A percentile compares a stretch with the other conserved stretches of the same genome.
phyloP scores from a whole-genome alignment of 2,113 vertebrate genomes.

The Damaliscus lunatus region DNA sequence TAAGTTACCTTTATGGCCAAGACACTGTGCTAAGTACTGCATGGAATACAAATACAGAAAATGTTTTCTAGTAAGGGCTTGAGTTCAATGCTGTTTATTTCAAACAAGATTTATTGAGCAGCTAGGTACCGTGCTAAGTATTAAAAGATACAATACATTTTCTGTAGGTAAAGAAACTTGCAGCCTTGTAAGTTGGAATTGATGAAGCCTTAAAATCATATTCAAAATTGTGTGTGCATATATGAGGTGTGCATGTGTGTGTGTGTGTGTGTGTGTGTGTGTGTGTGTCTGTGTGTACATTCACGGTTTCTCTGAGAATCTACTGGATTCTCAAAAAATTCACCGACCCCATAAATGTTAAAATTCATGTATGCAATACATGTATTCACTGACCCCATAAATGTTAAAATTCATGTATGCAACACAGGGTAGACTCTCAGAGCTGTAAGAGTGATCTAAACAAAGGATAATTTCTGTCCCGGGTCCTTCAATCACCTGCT shows the following conservation, averaged over 20 bases:
- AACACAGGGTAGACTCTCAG: neutral
- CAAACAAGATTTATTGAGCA: slow-evolving; percentile 38
- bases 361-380: neutral
- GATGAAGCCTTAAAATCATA: neutral
- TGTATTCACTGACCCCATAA: neutral
- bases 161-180: neutral
- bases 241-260: neutral
- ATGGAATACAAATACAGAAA: slow-evolving; percentile 52
- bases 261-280: neutral
- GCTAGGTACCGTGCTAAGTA: neutral
- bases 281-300: fast-evolving
- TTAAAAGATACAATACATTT: neutral
- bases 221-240: neutral
- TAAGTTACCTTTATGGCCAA: slow-evolving; percentile 54
- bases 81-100: neutral
- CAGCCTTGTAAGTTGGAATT: neutral
- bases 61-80: neutral
- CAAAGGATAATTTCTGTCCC: neutral
- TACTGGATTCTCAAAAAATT: neutral
- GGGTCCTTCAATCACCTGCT: neutral
- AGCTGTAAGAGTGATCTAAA: neutral
- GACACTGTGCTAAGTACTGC: neutral
- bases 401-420: neutral
- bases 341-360: neutral
- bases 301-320: neutral